A percentile compares a stretch with the other conserved stretches of the same genome.
Conservation (phyloP, 2,888 invertebrate species). For the Melinaea menophilus region DNA sequence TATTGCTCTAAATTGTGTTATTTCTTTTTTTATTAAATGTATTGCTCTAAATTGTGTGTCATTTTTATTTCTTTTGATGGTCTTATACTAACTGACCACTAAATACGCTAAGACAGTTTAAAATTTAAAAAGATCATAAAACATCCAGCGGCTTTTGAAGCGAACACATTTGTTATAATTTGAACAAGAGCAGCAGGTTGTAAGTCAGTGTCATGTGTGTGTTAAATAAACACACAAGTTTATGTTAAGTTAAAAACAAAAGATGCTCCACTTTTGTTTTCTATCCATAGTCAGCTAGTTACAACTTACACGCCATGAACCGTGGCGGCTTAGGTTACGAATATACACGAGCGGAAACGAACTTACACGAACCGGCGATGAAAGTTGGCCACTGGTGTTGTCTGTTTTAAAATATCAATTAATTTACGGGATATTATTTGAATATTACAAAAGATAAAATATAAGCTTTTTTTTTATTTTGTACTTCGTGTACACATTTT, state of each 20-base stretch:
- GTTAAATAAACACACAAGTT: constrained; percentile 9
- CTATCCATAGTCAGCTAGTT: constrained; percentile 21
- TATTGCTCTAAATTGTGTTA: too few relatives aligned
- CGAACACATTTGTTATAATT: too few relatives aligned
- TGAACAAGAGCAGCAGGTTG: too few relatives aligned
- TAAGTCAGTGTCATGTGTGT: too few relatives aligned
- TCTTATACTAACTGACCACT: too few relatives aligned
- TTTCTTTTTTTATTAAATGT: too few relatives aligned
- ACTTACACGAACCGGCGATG: constrained; percentile 39
- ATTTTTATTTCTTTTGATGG: too few relatives aligned
- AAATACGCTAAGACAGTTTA: too few relatives aligned
- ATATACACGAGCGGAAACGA: constrained; percentile 34
- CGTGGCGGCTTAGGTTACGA: constrained; percentile 30
- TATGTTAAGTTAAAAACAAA: constrained; percentile 26
- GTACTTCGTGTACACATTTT: too few relatives aligned
- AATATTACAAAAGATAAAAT: neutral
- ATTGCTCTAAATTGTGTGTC: too few relatives aligned
- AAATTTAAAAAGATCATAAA: neutral
- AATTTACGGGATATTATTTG: constrained; percentile 27
- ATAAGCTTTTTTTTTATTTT: too few relatives aligned
- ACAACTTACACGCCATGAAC: constrained; percentile 29
- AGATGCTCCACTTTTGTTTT: constrained; percentile 40
- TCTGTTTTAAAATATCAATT: constrained; percentile 29
- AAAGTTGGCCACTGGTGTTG: constrained; percentile 51
- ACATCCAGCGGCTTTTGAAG: neutral